Percentiles rank a stretch among this genome's conserved stretches.
These are phyloP conservation scores for Labroides dimidiatus DNA, from an alignment of 2,797 vertebrate genomes.

Conservation along the genomic window DNA sequence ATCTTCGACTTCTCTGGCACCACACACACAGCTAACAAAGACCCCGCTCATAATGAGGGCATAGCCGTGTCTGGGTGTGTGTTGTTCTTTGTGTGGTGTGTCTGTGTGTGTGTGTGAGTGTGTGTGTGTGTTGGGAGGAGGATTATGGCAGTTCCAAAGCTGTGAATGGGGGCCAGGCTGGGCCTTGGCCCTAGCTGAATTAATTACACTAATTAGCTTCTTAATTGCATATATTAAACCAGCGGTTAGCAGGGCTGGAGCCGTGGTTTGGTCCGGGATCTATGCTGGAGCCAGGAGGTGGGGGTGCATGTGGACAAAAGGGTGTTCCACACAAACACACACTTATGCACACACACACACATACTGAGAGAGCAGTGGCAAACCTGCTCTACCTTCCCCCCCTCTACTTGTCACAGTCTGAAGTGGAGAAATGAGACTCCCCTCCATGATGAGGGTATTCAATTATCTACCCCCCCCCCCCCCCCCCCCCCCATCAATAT, in stretches of 20 bases:
- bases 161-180: slow-evolving; percentile 82
- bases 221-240: slow-evolving; percentile 88
- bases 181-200: slow-evolving; percentile 82
- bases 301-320: slow-evolving; percentile 56
- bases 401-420: slow-evolving; percentile 67
- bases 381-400: slow-evolving; percentile 44
- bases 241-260: slow-evolving; percentile 73
- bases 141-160: slow-evolving; percentile 84
- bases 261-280: slow-evolving; percentile 35
- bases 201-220: slow-evolving; percentile 88
- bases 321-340: slow-evolving; percentile 46
- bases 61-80: slow-evolving; percentile 66
- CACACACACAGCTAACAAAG: slow-evolving; percentile 71
- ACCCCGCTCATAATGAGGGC: slow-evolving; percentile 77
- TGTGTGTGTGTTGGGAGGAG: slow-evolving; percentile 66
- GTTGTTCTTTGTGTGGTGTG: slow-evolving; percentile 61
- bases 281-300: slow-evolving; percentile 15
- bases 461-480: slow-evolving; percentile 60
- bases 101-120: slow-evolving; percentile 32
- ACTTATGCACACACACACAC: slow-evolving; percentile 4
- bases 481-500: slow-evolving; percentile 72
- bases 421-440: slow-evolving; percentile 68
- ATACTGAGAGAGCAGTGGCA: slow-evolving; percentile 19
- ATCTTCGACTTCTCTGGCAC: slow-evolving; percentile 74
- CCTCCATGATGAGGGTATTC: slow-evolving; percentile 59